Evolutionary conservation across 2,113 vertebrate species (phyloP).

Genomic region (Eretmochelys imbricata): DNA sequence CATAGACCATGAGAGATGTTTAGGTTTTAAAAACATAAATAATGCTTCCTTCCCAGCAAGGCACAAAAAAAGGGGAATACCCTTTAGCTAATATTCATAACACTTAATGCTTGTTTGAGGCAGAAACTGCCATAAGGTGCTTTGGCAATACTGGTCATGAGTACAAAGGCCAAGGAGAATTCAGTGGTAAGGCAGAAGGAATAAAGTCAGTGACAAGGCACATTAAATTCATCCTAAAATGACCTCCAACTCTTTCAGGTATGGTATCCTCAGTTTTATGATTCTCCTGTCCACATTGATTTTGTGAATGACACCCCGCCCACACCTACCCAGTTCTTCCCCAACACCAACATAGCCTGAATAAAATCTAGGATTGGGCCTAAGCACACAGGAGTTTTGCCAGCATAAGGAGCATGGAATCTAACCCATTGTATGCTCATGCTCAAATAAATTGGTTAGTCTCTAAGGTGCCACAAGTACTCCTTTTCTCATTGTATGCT

Average conservation of each 20-base stretch:
- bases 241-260: neutral
- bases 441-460: no score
- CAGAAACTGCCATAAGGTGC: neutral
- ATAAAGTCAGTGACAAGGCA: neutral
- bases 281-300: neutral
- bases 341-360: neutral
- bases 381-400: neutral
- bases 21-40: neutral
- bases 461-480: no score
- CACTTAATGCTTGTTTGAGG: neutral
- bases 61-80: neutral
- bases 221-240: neutral
- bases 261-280: neutral
- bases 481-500: neutral
- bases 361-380: no score
- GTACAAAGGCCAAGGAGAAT: neutral
- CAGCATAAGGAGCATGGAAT: rapidly evolving
- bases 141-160: rapidly evolving
- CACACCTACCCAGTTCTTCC: neutral
- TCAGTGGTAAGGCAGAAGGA: neutral
- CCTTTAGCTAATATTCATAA: neutral
- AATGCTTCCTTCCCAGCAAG: neutral
- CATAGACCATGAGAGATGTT: neutral
- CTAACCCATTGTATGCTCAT: neutral
- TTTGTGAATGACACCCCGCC: neutral